Evolutionary conservation across 1,140 invertebrate genomes (phyloP).

Genomic region (Saccostrea cuccullata): DNA sequence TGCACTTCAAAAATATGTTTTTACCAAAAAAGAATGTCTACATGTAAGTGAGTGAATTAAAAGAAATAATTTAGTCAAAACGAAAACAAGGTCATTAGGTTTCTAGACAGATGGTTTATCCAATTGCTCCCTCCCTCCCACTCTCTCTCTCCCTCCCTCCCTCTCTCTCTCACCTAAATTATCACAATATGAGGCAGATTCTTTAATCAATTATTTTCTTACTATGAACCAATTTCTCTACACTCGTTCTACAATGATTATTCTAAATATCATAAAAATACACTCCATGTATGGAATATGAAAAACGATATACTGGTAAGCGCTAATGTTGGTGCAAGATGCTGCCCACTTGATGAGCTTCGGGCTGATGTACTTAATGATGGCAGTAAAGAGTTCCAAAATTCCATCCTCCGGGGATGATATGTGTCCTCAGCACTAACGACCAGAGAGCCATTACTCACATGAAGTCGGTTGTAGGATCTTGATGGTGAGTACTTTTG

Average conservation of each 20-base stretch:
- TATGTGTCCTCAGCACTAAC: slow-evolving; percentile 43
- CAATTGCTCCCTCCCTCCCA: too few relatives aligned
- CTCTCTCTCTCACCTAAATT: not conserved
- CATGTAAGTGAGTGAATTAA: too few relatives aligned
- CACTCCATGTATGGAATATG: not conserved
- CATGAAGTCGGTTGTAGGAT: slow-evolving; percentile 21
- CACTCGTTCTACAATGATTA: not conserved
- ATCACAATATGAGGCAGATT: slow-evolving; percentile 7
- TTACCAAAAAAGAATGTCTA: too few relatives aligned
- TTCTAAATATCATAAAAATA: not conserved
- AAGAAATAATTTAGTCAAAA: too few relatives aligned
- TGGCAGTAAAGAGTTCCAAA: slow-evolving; percentile 56
- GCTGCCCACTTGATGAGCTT: not conserved
- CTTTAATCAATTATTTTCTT: not conserved
- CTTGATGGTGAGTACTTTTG: slow-evolving; percentile 1
- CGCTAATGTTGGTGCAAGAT: not conserved
- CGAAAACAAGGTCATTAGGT: too few relatives aligned
- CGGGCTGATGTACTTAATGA: not conserved
- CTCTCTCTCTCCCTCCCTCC: too few relatives aligned
- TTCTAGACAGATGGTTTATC: too few relatives aligned
- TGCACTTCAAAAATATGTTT: too few relatives aligned
- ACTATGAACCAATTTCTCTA: not conserved
- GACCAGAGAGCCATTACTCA: not conserved
- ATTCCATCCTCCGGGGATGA: slow-evolving; percentile 55
- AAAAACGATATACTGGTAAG: not conserved